These are phyloP conservation scores for Nasonia oneida DNA, from an alignment of 2,888 invertebrate species.

Conservation along the genomic window DNA sequence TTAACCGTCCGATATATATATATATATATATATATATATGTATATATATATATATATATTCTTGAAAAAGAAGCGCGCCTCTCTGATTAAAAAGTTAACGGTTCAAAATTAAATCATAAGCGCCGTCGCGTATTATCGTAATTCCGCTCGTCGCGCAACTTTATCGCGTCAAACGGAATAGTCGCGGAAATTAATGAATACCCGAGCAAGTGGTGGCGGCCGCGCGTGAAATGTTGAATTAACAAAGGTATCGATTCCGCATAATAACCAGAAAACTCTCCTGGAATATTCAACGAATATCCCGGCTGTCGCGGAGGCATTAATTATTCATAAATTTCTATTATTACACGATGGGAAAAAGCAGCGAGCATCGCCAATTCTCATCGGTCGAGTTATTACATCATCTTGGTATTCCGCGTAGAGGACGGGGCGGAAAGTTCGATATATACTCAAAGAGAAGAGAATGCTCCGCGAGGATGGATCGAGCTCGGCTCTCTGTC, in stretches of 20 bases:
- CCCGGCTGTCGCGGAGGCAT: neutral
- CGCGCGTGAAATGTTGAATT: neutral
- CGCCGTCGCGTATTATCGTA: neutral
- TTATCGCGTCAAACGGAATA: neutral
- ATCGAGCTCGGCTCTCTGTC: conserved; percentile 3
- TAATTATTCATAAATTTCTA: neutral
- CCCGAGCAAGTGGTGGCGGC: neutral
- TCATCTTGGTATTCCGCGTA: conserved; percentile 49
- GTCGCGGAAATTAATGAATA: neutral
- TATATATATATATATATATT: neutral
- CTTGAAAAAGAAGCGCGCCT: neutral
- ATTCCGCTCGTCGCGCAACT: neutral
- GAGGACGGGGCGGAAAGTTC: conserved; percentile 40
- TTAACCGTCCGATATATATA: neutral
- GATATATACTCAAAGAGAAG: conserved; percentile 43
- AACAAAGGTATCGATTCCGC: conserved; percentile 9
- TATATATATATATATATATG: too few relatives aligned
- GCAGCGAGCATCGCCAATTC: neutral
- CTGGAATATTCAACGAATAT: neutral
- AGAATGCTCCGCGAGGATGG: conserved; percentile 24
- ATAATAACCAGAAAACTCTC: neutral
- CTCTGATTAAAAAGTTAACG: too few relatives aligned
- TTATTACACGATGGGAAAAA: neutral
- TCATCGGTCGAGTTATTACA: conserved; percentile 35
- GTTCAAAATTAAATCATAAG: neutral